Base-by-base conservation (phyloP, 2,113 vertebrate genomes). In the Riparia riparia region DNA sequence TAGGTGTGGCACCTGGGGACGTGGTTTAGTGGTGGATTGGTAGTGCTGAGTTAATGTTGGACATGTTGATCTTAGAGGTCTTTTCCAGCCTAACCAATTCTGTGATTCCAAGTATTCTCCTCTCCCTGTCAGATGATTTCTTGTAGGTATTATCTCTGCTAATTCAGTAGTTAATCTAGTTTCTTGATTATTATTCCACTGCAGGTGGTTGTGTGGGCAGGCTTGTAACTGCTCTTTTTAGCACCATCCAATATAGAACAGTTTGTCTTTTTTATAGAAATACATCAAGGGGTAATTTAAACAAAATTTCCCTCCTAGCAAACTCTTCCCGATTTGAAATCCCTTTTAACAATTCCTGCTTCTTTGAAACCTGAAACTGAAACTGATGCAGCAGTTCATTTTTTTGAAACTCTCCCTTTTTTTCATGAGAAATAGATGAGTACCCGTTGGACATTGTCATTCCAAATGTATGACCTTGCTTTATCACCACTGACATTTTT, bases 161-260 rank as follows among this genome's bases (percentile, higher is more conserved):
- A 89, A 92, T 86, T 95, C 86, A 89, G 81, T 78, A 92, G 86
- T 81, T 95, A 72, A 86, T 95, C 93, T 95, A 68, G 68, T 96
- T 93, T 95, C 94, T 95, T 83, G 42, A 88, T 95, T 90, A 94
- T 92, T 95, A 92, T 89, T 82, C 86, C 94, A 79, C 77, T 63
- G 89, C 95, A 92, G 88, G 94, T 95, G 95, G 89, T 80, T 7
- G 60, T 34, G 95, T 95, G 91, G 95, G 94, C 89, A 92, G 96
- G 64, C 77, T 66, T 73, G 47, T 49, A 92, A 86, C 86, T 96
- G 94, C 93, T 97, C 86, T 78, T 95, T 96, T 95, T 95, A 97
- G 91, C 89, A 72, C 84, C 61, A 74, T 61, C 78, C 5, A 0
- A 54, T 93, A 17, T 49, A 56, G 86, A 90, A 83, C 12, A 6